Evolutionary conservation across 2,797 vertebrate species (phyloP), one percentile per base, ranked within the genome.

Genomic region (Betta splendens): DNA sequence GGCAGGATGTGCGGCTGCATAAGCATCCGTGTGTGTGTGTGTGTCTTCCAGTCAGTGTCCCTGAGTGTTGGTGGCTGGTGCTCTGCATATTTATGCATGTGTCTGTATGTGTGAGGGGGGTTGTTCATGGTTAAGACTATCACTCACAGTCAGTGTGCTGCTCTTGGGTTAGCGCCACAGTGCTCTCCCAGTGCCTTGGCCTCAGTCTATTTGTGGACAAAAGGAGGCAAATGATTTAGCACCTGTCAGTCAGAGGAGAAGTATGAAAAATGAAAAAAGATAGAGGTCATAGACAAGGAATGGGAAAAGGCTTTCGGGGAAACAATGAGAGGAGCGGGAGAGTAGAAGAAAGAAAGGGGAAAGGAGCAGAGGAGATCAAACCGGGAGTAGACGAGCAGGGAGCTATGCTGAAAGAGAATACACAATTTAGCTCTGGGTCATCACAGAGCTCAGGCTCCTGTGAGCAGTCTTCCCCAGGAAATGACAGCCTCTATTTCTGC

Each of bases 141-240:
- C 61, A 40, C 68, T 85, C 85, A 86, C 80, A 85, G 80, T 85
- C 76, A 56, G 31, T 45, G 72, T 75, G 78, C 69, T 81, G 50
- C 69, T 85, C 55, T 86, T 80, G 83, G 82, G 78, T 69, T 73
- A 49, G 69, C 52, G 78, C 79, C 78, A 80, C 55, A 17, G 60
- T 53, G 64, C 49, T 64, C 56, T 73, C 64, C 47, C 25, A 26
- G 64, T 20, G 77, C 74, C 80, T 78, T 69, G 83, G 85, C 80
- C 84, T 64, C 57, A 16, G 76, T 81, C 80, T 87, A 80, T 85
- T 85, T 79, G 77, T 73, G 79, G 88, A 87, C 81, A 80, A 87
- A 81, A 73, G 80, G 83, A 85, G 80, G 87, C 83, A 85, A 85
- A 86, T 83, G 84, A 90, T 88, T 84, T 87, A 89, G 83, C 85